A percentile compares a stretch with the other conserved stretches of the same genome.
phyloP scores from a whole-genome alignment of 2,888 invertebrate genomes.

The Epinotia ramella region DNA sequence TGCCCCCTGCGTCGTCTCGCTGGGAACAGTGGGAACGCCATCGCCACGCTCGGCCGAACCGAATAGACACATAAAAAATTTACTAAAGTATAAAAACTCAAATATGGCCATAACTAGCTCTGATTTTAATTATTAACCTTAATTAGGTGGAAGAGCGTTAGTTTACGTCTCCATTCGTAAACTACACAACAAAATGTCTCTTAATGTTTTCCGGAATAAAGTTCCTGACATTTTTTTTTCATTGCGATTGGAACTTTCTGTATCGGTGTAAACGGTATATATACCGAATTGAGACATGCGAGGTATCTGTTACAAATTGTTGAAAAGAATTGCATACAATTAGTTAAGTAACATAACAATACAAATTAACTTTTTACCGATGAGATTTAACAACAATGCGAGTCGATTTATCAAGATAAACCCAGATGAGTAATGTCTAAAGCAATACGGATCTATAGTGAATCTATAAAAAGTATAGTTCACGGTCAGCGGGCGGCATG shows the following conservation, averaged over 20 bases:
- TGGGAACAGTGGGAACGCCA: too few relatives aligned
- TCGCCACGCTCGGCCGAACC: constrained; percentile 51
- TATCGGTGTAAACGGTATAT: constrained; percentile 20
- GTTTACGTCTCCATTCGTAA: constrained; percentile 65
- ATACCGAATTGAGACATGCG: constrained; percentile 34
- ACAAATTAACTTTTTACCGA: constrained; percentile 52
- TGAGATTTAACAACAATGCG: constrained; percentile 45
- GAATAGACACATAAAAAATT: constrained; percentile 46
- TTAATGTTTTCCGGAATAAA: constrained; percentile 51
- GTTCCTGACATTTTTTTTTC: constrained; percentile 41
- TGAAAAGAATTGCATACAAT: constrained; percentile 26
- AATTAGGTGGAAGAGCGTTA: constrained; percentile 70
- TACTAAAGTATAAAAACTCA: constrained; percentile 54
- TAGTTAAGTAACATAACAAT: constrained; percentile 50
- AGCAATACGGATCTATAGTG: constrained; percentile 73
- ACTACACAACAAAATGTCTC: constrained; percentile 56
- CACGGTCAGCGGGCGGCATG: constrained; percentile 63
- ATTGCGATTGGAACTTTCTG: constrained; percentile 22
- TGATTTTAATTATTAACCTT: constrained; percentile 79
- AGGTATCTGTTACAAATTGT: constrained; percentile 34
- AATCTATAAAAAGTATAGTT: constrained; percentile 77
- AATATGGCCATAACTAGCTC: constrained; percentile 60
- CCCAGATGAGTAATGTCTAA: constrained; percentile 65
- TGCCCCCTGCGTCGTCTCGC: constrained; percentile 48
- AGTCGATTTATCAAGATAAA: constrained; percentile 58